Evolutionary conservation across 2,888 invertebrate genomes (phyloP), one percentile per base, ranked within the genome.

Genomic region (Apocheima hispidaria): DNA sequence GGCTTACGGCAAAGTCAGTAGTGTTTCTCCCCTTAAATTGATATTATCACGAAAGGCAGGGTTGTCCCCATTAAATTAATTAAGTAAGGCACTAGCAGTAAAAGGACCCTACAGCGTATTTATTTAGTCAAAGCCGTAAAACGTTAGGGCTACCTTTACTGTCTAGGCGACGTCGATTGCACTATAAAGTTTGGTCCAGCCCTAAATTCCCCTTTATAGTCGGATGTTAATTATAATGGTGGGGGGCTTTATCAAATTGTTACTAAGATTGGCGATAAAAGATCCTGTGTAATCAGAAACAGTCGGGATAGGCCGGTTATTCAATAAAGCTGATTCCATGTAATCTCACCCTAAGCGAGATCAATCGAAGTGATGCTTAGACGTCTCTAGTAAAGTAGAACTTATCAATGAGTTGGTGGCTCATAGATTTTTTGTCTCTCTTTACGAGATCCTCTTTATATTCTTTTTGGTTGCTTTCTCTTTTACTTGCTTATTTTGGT

Each of bases 31-130:
- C 54, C 52, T 61, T 56, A 61, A 56, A 79, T 76, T 78, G 75
- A 79, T 78, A 80, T 72, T 74, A 78, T 78, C 75, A 64, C 72
- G 65, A 69, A 61, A 65, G 68, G 66, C 66, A 65, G 63, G 68
- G 62, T 64, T 57, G 66, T 65, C 65, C 49, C 78, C 78, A 79
- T 79, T 77, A 73, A 73, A 74, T 79, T 81, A 81, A 81, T 80
- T 79, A 77, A 72, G 74, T 66, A 69, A 68, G 68, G 57, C 53
- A 52, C 58, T 54, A 46, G 58, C 59, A 65, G 65, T 66, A 55
- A 69, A 66, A 59, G 60, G 59, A 49, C 59, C 63, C 48, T 60
- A 63, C 68, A 66, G 51, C 49, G 57, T 66, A 69, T 69, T 65
- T 69, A 69, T 66, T 66, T 63, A 63, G 65, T 62, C 53, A 51